Conservation (phyloP, 2,888 invertebrate genomes). For the Acanthopleura granulata region DNA sequence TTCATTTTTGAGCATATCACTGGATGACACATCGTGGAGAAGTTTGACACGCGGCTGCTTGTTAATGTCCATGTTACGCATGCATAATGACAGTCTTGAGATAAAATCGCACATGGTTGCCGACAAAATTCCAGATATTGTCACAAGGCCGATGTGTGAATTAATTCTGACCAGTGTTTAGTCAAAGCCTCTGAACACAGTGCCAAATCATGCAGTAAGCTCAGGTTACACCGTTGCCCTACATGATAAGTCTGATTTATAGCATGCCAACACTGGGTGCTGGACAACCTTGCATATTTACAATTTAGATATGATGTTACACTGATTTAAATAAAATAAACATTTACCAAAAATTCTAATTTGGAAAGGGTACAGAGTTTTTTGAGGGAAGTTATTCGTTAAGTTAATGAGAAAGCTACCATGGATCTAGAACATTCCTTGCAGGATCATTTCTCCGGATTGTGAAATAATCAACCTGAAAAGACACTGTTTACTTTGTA, state of each 20-base stretch:
- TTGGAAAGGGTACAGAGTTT: background rate
- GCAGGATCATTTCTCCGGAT: no score
- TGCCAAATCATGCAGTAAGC: background rate
- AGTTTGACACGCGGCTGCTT: background rate
- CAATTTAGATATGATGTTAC: background rate
- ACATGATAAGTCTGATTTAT: background rate
- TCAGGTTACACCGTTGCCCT: background rate
- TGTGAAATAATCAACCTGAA: no score
- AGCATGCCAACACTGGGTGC: background rate
- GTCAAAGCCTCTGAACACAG: background rate
- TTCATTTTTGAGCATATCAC: background rate
- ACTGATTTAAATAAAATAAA: background rate
- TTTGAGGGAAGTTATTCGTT: no score
- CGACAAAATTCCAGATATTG: background rate
- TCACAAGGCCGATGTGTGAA: background rate
- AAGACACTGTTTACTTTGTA: no score
- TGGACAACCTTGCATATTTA: background rate
- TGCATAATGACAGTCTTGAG: conserved; percentile 8
- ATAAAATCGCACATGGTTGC: background rate
- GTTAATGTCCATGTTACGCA: conserved; percentile 7
- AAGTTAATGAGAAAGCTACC: no score
- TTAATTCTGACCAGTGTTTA: background rate
- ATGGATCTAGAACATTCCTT: no score
- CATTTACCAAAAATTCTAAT: conserved; percentile 7
- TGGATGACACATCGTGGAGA: conserved; percentile 9